Percentiles rank a stretch among this genome's conserved stretches.
Evolutionary conservation across 2,888 invertebrate species (phyloP).

Genomic region (Poecilobothrus nobilitatus): DNA sequence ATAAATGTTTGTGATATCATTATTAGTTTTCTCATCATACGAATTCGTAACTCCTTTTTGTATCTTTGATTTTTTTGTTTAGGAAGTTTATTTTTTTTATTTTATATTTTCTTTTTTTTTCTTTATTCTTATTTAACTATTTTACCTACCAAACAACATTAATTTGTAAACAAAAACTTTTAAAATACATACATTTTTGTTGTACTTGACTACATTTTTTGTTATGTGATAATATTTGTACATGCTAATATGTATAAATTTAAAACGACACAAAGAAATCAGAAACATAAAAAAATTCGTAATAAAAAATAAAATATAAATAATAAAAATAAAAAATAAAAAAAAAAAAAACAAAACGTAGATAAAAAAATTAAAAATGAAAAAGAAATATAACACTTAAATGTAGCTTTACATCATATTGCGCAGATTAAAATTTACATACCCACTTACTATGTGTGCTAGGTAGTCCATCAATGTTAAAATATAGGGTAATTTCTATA

Average conservation of each 20-base stretch:
- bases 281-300: background rate
- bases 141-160: background rate
- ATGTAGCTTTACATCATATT: constrained; percentile 3
- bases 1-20: background rate
- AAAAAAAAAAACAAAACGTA: background rate
- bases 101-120: background rate
- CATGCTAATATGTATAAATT: background rate
- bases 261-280: background rate
- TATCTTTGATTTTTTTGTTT: background rate
- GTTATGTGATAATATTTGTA: no score
- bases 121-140: background rate
- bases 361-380: background rate
- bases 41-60: no score
- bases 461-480: no score
- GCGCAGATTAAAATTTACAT: constrained; percentile 3
- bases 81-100: background rate
- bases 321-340: background rate
- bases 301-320: background rate
- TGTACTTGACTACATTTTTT: background rate
- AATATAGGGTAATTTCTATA: no score
- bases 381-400: background rate
- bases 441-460: background rate
- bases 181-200: background rate
- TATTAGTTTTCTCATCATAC: background rate
- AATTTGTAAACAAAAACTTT: constrained; percentile 1